Evolutionary conservation across 92 coral and sea anemone species (phyloP), one percentile per base, ranked within the genome.

Genomic region (Meandrina meandrites): DNA sequence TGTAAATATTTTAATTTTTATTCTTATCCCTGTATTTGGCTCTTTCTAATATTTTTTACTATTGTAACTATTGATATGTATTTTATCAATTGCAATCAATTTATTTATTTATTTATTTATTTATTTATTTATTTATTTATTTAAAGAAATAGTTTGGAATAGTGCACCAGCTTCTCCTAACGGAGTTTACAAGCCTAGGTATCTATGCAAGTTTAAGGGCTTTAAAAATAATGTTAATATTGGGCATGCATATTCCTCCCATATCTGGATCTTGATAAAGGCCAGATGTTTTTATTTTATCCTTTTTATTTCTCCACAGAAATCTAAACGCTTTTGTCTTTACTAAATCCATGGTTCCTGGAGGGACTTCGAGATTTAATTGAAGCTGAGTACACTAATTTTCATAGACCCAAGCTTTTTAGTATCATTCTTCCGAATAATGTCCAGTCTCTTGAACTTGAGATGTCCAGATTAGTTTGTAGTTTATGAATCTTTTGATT

Each of bases 251-350:
- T 2, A 56, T 56, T 56, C 62, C 62, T 18, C 62, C 62, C 62
- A 6, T 56, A 56, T 16, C 3, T 16, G 62, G 62, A 0, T 79
- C 83, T 56, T 79, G 72, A 34, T 79, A 79, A 30, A 79, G 69
- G 10, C 83, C 72, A 34, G 83, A 32, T 79, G 72, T 79, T 36
- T 79, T 79, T 5, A 58, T 54, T 79, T 74, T 36, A 42, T 74
- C 13, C 27, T 74, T 74, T 74, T 74, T 36, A 19, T 74, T 74
- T 42, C 32, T 57, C 83, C 72, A 79, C 1, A 79, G 71, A 24
- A 79, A 56, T 21, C 14, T 60, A 35, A 54, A 54, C 1, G 16
- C 31, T 35, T 54, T 79, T 4, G 69, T 31, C 31, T 17, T 56
- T 7, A 79, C 54, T 4, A 7, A 9, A 4, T 79, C 69, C 34